Percentiles rank a stretch among this genome's conserved stretches.
Evolutionary conservation across 2,113 vertebrate genomes (phyloP).

Genomic region (Gobius niger): DNA sequence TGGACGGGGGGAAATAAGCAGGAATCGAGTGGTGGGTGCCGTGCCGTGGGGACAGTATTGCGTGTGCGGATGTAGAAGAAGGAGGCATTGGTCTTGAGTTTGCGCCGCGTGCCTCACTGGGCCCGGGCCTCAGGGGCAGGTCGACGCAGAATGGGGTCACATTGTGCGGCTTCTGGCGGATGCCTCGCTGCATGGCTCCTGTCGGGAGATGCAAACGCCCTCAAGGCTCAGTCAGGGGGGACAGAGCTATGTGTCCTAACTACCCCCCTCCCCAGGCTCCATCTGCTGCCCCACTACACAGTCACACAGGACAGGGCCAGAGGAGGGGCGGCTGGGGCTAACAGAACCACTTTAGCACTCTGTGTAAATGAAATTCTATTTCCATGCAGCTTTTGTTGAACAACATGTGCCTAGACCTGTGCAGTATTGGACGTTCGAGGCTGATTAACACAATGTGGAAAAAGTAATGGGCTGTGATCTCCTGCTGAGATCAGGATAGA

Average conservation of each 20-base stretch:
- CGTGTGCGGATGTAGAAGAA: constrained; percentile 28
- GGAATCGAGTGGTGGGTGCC: constrained; percentile 45
- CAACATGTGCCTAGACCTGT: constrained; percentile 31
- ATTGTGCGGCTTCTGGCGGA: constrained; percentile 67
- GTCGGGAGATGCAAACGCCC: constrained; percentile 47
- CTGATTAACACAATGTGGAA: constrained; percentile 66
- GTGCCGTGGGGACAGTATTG: constrained; percentile 12
- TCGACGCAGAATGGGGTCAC: constrained; percentile 63
- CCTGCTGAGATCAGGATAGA: constrained; percentile 64
- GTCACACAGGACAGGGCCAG: constrained; percentile 66
- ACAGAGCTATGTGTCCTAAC: constrained; percentile 49
- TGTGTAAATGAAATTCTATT: constrained; percentile 22
- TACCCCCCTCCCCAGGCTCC: constrained; percentile 45
- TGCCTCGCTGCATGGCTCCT: constrained; percentile 53
- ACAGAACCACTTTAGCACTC: constrained; percentile 35
- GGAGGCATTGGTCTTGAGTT: constrained; percentile 63
- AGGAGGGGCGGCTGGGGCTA: constrained; percentile 56
- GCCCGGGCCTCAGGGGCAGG: constrained; percentile 55
- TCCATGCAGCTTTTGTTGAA: constrained; percentile 25
- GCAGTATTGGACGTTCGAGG: constrained; percentile 49
- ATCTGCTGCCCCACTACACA: constrained; percentile 71
- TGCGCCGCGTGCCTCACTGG: constrained; percentile 61
- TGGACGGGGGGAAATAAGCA: constrained; percentile 34
- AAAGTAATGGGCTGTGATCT: constrained; percentile 66
- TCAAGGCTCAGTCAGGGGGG: constrained; percentile 51